These are phyloP conservation scores for Alexandromys fortis DNA, from an alignment of 2,113 vertebrate species.

Conservation along the genomic window DNA sequence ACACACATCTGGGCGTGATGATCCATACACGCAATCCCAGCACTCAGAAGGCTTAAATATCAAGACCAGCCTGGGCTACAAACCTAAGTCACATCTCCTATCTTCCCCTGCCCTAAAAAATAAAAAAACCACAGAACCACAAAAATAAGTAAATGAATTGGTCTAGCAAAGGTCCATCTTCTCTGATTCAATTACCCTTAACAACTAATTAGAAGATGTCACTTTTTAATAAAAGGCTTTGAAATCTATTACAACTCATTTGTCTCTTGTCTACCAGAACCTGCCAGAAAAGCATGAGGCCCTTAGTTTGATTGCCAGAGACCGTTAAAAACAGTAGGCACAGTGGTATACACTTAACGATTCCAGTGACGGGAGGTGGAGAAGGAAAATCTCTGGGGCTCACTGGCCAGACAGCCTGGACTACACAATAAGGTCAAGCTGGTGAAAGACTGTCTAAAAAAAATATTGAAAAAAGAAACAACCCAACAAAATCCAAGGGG, in stretches of 20 bases:
- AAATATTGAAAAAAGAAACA: too few relatives aligned
- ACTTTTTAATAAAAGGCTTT: neutral
- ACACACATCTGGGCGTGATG: neutral
- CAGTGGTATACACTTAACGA: neutral
- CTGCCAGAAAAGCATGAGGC: neutral
- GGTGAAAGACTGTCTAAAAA: neutral
- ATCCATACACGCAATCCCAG: neutral
- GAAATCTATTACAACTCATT: slow-evolving; percentile 45
- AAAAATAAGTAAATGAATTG: neutral
- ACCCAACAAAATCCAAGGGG: too few relatives aligned
- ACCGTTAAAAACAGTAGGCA: neutral
- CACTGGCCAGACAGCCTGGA: too few relatives aligned
- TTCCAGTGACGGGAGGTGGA: neutral
- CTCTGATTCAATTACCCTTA: neutral
- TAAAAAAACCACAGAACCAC: neutral
- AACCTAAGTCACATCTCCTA: neutral
- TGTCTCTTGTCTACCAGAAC: neutral
- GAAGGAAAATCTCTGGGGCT: neutral
- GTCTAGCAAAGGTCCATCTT: neutral
- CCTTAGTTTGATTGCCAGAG: neutral
- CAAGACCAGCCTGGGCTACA: neutral
- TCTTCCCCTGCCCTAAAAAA: neutral
- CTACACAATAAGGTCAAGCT: neutral
- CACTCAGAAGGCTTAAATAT: neutral
- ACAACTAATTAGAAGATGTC: neutral